Percentiles rank a stretch among this genome's conserved stretches.
phyloP scores from a whole-genome alignment of 2,888 invertebrate genomes.

The Poecilus cupreus region DNA sequence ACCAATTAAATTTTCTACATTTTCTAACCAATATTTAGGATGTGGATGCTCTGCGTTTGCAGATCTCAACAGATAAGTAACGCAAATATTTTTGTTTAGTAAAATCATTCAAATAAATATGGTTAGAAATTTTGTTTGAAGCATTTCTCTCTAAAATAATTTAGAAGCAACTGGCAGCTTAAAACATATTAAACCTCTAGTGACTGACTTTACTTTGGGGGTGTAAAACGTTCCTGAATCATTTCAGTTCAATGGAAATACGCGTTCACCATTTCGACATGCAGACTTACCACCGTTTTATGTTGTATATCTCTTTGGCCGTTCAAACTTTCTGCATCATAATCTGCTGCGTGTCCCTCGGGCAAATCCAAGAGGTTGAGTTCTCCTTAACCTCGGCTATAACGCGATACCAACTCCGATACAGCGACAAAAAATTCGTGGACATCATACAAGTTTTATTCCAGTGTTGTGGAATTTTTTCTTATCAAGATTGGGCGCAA shows the following conservation, averaged over 20 bases:
- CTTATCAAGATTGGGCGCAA: constrained; percentile 65
- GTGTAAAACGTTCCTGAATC: no score
- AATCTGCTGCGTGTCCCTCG: background rate
- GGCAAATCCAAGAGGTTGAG: background rate
- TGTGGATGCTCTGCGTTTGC: no score
- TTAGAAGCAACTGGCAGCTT: no score
- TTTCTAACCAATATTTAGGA: no score
- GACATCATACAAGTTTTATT: constrained; percentile 66
- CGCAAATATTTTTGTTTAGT: no score
- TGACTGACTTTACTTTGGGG: no score
- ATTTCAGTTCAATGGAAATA: background rate
- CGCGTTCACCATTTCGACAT: constrained; percentile 20
- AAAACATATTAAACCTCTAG: no score
- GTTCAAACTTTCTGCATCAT: constrained; percentile 6
- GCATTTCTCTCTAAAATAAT: no score
- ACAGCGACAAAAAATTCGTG: constrained; percentile 63
- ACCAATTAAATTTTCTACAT: no score
- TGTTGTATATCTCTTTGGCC: constrained; percentile 1
- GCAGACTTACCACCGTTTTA: constrained; percentile 18
- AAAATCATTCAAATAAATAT: no score
- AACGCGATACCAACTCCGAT: constrained; percentile 60
- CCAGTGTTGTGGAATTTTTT: constrained; percentile 66
- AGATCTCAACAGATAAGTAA: no score
- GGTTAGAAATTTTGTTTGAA: no score
- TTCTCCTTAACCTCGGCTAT: constrained; percentile 60